Base-by-base conservation (phyloP, 2,888 invertebrate genomes). In the Diplazon laetatorius region DNA sequence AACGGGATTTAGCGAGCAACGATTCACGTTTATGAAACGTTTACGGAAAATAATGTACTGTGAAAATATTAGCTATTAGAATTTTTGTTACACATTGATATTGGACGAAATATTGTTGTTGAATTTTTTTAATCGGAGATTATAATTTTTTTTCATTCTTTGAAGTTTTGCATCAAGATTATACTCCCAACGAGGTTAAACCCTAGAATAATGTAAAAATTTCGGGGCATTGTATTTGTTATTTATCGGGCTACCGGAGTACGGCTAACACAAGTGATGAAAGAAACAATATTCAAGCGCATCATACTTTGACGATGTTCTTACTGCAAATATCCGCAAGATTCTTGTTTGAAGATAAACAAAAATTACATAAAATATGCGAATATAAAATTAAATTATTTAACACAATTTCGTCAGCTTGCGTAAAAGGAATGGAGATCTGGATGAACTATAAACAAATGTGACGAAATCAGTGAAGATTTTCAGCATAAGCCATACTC, bases 1-100 rank as follows among this genome's bases (percentile, higher is more conserved):
- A 42, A 71, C 48, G 39, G 50, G 35, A 68, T 30, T 30, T 30
- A 18, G 46, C 35, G 25, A 62, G 5, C 39, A n/a, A 39, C 22
- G 9, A 25, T 16, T 46, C 42, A 52, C 22, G 44, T 48, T 30
- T 42, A 37, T 46, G 68, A 18, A 57, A 20, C n/a, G n/a, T n/a
- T n/a, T n/a, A n/a, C n/a, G n/a, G n/a, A 16, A 39, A 57, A 39
- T 35, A 57, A 25, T 20, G 18, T 39, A 0, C 16, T 37, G 20
- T 5, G 25, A 35, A 57, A 57, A 8, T 57, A 14, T n/a, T 8
- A 55, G 20, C 52, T 16, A 55, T 55, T 30, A 14, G 30, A 55
- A 9, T 55, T 55, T 55, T 16, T 16, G 30, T 55, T 9, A 16
- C 30, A 30, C 14, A 30, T 35, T 55, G 1, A 14, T 55, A 35